Conservation (phyloP, 1,140 invertebrate genomes). For the Pectinophora gossypiella region DNA sequence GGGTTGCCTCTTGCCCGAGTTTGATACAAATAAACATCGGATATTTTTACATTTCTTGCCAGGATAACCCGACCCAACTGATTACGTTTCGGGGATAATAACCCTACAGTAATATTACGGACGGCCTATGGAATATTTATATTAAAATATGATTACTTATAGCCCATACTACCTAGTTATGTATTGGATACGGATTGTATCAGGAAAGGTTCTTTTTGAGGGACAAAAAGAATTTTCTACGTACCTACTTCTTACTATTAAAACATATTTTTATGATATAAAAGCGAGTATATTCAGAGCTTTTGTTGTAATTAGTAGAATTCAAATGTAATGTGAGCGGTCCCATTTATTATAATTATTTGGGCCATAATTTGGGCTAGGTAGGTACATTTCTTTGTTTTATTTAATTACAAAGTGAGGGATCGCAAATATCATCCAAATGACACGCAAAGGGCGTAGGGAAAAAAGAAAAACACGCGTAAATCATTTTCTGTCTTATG, state of each 20-base stretch:
- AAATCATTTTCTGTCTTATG: constrained; percentile 48
- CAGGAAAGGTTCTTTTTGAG: no score
- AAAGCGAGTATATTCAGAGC: no score
- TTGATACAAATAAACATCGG: constrained; percentile 72
- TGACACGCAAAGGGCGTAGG: constrained; percentile 49
- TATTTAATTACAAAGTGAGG: constrained; percentile 49
- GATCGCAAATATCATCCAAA: constrained; percentile 51
- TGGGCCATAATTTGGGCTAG: no score
- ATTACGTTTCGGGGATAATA: constrained; percentile 66
- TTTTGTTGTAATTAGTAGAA: no score
- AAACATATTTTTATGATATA: neutral
- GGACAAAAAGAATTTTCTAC: no score
- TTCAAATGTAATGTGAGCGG: no score
- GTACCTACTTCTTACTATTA: neutral
- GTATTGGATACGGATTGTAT: no score
- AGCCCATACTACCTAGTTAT: no score
- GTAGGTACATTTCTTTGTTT: constrained; percentile 40
- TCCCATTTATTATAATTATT: no score
- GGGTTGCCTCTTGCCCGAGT: constrained; percentile 61
- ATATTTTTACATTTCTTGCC: constrained; percentile 69
- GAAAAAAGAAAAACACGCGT: constrained; percentile 22
- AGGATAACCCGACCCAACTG: constrained; percentile 66
- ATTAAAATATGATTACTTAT: constrained; percentile 15
- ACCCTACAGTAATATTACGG: constrained; percentile 39
- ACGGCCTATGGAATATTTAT: constrained; percentile 38